phyloP scores from a whole-genome alignment of 2,797 vertebrate genomes.

The Rhinatrema bivittatum region DNA sequence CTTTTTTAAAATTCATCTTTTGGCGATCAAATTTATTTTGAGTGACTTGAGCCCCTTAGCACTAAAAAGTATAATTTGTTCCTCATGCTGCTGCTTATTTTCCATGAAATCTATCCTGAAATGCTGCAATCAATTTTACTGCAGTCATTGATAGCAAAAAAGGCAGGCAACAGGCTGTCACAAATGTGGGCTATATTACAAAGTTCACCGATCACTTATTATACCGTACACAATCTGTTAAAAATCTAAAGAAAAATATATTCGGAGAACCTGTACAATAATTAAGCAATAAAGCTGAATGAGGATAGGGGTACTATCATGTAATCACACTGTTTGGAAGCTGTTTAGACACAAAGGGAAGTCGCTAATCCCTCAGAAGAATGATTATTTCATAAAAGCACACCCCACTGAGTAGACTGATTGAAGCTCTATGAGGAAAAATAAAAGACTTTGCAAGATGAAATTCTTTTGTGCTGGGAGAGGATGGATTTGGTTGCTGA shows the following conservation, averaged over 20 bases:
- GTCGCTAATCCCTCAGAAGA: constrained; percentile 19
- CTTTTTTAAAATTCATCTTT: no score
- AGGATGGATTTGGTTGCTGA: constrained; percentile 40
- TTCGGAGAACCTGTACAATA: neutral
- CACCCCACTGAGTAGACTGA: constrained; percentile 26
- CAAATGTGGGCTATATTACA: neutral
- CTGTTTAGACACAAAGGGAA: constrained; percentile 5
- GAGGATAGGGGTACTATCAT: neutral
- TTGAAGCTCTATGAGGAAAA: constrained; percentile 30
- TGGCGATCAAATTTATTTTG: no score
- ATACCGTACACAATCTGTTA: no score
- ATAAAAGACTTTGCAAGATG: constrained; percentile 32
- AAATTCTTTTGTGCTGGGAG: constrained; percentile 30
- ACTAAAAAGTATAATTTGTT: neutral
- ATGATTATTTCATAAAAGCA: constrained; percentile 29
- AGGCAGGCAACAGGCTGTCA: neutral
- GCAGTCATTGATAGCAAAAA: neutral
- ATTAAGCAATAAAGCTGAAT: constrained; percentile 1
- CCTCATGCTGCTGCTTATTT: neutral
- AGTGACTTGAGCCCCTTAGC: no score
- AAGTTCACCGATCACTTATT: neutral
- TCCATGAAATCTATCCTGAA: neutral
- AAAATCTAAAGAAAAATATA: neutral
- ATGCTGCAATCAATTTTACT: neutral
- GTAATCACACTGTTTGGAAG: neutral